Percentiles rank a stretch among this genome's conserved stretches.
phyloP scores from a whole-genome alignment of 2,113 vertebrate genomes.

The Albula glossodonta region DNA sequence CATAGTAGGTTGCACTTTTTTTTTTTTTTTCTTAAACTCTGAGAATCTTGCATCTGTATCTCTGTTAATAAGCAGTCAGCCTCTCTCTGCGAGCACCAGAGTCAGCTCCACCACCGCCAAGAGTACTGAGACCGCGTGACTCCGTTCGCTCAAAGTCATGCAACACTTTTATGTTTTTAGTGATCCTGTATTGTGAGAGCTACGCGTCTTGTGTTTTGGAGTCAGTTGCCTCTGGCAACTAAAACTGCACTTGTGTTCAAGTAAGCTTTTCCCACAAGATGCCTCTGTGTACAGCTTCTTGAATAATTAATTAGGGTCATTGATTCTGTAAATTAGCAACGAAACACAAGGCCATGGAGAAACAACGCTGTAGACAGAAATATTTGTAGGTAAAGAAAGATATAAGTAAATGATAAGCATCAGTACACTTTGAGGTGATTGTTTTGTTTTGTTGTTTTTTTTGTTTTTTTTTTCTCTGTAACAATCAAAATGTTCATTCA shows the following conservation, averaged over 20 bases:
- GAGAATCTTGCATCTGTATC: no score
- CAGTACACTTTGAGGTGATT: no score
- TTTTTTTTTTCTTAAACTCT: neutral
- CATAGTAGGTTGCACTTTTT: no score
- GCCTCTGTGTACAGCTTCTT: conserved; percentile 40
- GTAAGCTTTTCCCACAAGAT: conserved; percentile 43
- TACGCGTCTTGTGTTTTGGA: neutral
- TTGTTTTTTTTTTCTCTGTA: no score
- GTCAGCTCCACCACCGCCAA: no score
- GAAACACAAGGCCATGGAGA: conserved; percentile 43
- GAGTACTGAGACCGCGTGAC: no score
- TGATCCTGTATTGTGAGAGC: neutral
- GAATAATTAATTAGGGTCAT: conserved; percentile 63
- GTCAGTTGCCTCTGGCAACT: conserved; percentile 23
- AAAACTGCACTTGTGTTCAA: conserved; percentile 36
- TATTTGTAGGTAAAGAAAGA: conserved; percentile 8
- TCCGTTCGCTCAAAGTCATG: neutral
- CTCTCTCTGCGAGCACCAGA: no score
- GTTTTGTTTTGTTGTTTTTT: no score
- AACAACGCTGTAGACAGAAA: conserved; percentile 14
- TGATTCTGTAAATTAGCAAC: conserved; percentile 65
- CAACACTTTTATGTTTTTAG: neutral
- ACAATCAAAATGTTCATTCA: no score
- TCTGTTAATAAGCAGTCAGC: no score
- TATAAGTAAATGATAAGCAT: neutral